A percentile compares a stretch with the other conserved stretches of the same genome.
These are phyloP conservation scores for Beroe forskalii DNA, from an alignment of 37 sponge, comb jelly and placozoan species.

Conservation along the genomic window DNA sequence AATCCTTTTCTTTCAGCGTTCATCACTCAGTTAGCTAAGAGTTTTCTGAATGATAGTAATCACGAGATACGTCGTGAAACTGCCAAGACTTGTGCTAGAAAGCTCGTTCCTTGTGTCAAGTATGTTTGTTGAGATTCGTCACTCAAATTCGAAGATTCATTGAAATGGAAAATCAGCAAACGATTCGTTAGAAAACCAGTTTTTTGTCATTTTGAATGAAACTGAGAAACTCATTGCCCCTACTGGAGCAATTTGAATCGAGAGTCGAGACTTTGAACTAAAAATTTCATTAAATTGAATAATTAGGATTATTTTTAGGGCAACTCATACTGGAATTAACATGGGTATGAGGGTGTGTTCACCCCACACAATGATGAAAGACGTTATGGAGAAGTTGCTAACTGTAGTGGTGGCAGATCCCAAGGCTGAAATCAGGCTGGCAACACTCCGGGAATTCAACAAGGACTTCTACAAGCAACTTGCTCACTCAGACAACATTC, in stretches of 20 bases:
- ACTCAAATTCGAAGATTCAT: neutral
- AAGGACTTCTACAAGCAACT: slow-evolving; percentile 45
- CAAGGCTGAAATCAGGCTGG: slow-evolving; percentile 23
- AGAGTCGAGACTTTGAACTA: no score
- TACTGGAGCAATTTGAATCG: no score
- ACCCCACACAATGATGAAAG: slow-evolving; percentile 72
- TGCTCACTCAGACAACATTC: slow-evolving; percentile 26
- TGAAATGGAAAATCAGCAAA: no score
- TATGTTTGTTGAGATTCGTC: no score
- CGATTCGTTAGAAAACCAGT: no score
- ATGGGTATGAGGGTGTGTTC: slow-evolving; percentile 15
- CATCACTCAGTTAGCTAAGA: slow-evolving; percentile 78
- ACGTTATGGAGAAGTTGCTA: slow-evolving; percentile 79
- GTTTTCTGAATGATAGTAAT: slow-evolving; percentile 65
- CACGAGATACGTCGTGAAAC: slow-evolving; percentile 39
- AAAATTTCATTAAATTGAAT: no score
- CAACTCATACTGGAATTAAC: neutral
- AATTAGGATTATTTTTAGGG: no score
- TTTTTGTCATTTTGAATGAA: no score
- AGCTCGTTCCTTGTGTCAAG: slow-evolving; percentile 57
- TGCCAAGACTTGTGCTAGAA: slow-evolving; percentile 60
- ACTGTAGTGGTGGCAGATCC: slow-evolving; percentile 85
- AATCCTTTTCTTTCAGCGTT: slow-evolving; percentile 70
- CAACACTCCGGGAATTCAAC: slow-evolving; percentile 40
- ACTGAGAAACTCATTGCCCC: no score